A percentile compares a stretch with the other conserved stretches of the same genome.
Evolutionary conservation across 64 coral and sea anemone genomes (phyloP).

Genomic region (Dendronephthya gigantea): DNA sequence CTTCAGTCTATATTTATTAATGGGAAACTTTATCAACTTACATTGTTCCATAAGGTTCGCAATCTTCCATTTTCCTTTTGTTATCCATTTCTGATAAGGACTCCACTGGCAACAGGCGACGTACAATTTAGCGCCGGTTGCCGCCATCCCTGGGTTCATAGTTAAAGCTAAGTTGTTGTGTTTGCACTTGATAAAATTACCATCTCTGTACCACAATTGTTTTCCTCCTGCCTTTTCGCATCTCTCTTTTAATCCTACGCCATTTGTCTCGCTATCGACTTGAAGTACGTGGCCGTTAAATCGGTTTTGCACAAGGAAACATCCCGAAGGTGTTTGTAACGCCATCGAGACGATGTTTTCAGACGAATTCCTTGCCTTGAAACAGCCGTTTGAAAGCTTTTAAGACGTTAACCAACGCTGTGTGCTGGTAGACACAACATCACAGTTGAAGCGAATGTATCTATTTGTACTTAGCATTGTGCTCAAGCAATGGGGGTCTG

Average conservation of each 20-base stretch:
- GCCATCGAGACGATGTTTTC: no score
- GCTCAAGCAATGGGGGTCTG: neutral
- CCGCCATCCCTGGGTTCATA: neutral
- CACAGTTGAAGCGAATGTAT: neutral
- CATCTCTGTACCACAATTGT: neutral
- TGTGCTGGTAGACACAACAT: neutral
- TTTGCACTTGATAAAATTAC: slow-evolving; percentile 8
- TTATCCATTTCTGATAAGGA: slow-evolving; percentile 11
- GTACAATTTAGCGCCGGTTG: neutral
- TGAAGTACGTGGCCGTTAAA: slow-evolving; percentile 14
- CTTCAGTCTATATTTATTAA: no score
- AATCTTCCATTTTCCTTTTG: neutral
- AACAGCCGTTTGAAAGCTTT: neutral
- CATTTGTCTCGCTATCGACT: neutral
- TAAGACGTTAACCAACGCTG: neutral
- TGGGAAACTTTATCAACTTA: neutral
- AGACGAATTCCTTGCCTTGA: neutral
- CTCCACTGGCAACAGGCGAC: neutral
- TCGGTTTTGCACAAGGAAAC: neutral
- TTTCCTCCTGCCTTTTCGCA: neutral
- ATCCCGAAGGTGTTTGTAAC: neutral
- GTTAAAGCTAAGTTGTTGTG: neutral
- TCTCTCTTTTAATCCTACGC: neutral
- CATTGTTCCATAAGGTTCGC: slow-evolving; percentile 11
- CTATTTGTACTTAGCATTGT: neutral